Evolutionary conservation across 2,888 invertebrate species (phyloP).

Genomic region (Papilio demoleus): DNA sequence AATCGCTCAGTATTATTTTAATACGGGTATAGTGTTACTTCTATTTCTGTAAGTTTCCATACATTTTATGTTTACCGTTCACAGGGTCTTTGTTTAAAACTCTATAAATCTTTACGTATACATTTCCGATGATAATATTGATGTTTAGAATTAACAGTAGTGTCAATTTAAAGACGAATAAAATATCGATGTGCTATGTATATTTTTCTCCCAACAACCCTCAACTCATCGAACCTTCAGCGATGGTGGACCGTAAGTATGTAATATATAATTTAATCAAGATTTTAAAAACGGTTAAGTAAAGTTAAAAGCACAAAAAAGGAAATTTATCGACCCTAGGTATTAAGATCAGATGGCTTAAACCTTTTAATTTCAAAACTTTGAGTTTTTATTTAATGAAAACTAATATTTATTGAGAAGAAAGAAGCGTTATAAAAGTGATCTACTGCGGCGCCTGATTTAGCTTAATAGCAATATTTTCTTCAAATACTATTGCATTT

Average conservation of each 20-base stretch:
- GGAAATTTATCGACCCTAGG: too few relatives aligned
- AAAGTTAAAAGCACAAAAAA: too few relatives aligned
- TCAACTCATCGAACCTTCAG: neutral
- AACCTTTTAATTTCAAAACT: too few relatives aligned
- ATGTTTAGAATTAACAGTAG: slow-evolving; percentile 44
- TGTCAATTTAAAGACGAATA: slow-evolving; percentile 58
- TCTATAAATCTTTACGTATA: slow-evolving; percentile 15
- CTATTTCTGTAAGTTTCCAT: slow-evolving; percentile 1
- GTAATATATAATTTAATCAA: too few relatives aligned
- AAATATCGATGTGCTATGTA: slow-evolving; percentile 35
- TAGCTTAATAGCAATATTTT: too few relatives aligned
- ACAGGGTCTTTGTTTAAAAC: slow-evolving; percentile 38
- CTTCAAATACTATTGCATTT: too few relatives aligned
- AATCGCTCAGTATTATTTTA: slow-evolving; percentile 21
- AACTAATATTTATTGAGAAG: too few relatives aligned
- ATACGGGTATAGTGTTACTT: slow-evolving; percentile 19
- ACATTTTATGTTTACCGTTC: slow-evolving; percentile 9
- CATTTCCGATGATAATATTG: slow-evolving; percentile 32
- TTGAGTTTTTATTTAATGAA: too few relatives aligned
- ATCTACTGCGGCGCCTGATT: too few relatives aligned
- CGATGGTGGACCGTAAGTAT: neutral
- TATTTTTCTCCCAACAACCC: slow-evolving; percentile 21
- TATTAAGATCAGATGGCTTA: too few relatives aligned
- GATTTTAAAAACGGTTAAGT: too few relatives aligned
- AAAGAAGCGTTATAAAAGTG: too few relatives aligned